Conservation (phyloP, 2,797 vertebrate species). For the Arctocebus calabarensis region DNA sequence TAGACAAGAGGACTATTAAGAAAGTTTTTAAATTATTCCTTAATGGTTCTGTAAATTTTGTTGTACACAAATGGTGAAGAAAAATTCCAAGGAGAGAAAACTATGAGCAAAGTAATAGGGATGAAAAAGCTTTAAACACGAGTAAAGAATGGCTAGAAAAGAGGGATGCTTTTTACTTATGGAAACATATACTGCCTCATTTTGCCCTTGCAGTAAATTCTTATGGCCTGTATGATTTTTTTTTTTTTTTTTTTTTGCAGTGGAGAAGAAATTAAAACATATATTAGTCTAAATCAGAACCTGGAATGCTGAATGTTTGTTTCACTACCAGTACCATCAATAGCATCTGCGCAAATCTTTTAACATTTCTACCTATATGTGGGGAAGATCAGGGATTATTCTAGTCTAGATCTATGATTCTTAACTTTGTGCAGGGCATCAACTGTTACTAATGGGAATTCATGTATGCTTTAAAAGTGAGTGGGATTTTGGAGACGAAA, state of each 20-base stretch:
- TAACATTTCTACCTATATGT: neutral
- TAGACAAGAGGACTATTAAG: neutral
- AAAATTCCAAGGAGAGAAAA: neutral
- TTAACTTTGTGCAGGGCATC: neutral
- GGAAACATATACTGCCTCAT: conserved; percentile 28
- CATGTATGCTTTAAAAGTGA: neutral
- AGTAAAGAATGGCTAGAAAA: neutral
- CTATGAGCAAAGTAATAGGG: neutral
- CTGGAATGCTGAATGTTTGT: conserved; percentile 7
- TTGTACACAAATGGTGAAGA: neutral
- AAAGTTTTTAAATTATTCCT: neutral
- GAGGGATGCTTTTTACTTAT: neutral
- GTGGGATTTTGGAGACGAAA: conserved; percentile 35
- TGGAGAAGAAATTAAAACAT: conserved; percentile 6
- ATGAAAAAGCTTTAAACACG: conserved; percentile 45
- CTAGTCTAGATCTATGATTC: neutral
- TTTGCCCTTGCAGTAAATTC: conserved; percentile 29
- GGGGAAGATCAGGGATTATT: neutral
- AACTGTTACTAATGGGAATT: neutral
- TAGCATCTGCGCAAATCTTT: neutral
- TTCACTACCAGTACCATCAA: conserved; percentile 12
- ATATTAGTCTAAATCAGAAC: conserved; percentile 33
- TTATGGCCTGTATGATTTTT: conserved; percentile 30
- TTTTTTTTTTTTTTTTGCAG: conserved; percentile 39
- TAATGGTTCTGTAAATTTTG: neutral